These are phyloP conservation scores for Pristionchus japonicus DNA, from an alignment of 2,888 invertebrate species.

Conservation along the genomic window DNA sequence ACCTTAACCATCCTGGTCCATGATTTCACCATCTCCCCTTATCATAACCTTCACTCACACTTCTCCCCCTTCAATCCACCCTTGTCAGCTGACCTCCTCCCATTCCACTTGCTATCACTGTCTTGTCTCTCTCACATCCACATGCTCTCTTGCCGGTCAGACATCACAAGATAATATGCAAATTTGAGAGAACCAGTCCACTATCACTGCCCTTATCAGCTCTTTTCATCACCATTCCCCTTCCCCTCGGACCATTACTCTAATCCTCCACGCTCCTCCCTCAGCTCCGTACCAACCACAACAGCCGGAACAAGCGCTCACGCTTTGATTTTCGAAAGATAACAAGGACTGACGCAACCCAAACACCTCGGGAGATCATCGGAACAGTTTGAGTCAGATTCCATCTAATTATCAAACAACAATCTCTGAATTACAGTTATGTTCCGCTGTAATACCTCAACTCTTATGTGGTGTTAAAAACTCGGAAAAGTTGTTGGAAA, in stretches of 20 bases:
- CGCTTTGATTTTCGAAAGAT: neutral
- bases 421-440: no score
- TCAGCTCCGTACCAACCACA: neutral
- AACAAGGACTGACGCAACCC: neutral
- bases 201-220: slow-evolving; percentile 56
- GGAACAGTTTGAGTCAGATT: neutral
- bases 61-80: neutral
- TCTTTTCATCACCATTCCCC: neutral
- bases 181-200: slow-evolving; percentile 78
- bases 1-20: neutral
- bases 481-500: no score
- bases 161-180: neutral
- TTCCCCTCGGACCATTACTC: neutral
- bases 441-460: no score
- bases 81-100: neutral
- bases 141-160: neutral
- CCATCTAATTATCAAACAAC: no score
- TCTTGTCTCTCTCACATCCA: no score
- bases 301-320: neutral
- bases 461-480: no score
- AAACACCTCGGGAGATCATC: neutral
- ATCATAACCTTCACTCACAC: no score
- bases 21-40: neutral
- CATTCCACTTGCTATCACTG: slow-evolving; percentile 78
- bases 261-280: neutral